These are phyloP conservation scores for Drosophila subsilvestris DNA, from an alignment of 2,888 invertebrate species.

Conservation along the genomic window DNA sequence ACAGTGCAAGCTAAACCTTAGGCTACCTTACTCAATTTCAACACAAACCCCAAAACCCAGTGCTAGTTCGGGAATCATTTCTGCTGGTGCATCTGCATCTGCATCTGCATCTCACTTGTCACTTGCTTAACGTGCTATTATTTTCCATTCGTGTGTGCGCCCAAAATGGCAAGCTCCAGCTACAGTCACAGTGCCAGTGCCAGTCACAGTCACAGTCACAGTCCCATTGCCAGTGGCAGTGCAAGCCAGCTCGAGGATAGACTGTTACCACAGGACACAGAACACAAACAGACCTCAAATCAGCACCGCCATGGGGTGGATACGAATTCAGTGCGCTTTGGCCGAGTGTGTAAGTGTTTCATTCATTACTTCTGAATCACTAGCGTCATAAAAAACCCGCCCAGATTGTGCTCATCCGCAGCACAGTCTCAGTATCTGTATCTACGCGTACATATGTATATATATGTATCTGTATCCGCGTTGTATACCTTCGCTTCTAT, in stretches of 20 bases:
- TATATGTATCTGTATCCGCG: too few species aligned
- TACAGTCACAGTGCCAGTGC: background rate
- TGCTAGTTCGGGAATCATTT: background rate
- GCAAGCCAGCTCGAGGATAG: background rate
- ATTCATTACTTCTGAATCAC: conserved; percentile 14
- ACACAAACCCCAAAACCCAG: background rate
- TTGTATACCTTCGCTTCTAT: background rate
- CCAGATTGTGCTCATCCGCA: background rate
- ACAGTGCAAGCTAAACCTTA: background rate
- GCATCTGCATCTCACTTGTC: background rate
- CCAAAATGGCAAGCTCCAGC: background rate
- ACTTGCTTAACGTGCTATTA: background rate
- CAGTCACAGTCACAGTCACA: background rate
- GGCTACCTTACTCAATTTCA: too few species aligned
- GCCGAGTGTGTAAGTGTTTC: conserved; percentile 18
- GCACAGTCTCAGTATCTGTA: conserved; percentile 14
- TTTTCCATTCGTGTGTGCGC: background rate
- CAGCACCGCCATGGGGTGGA: background rate
- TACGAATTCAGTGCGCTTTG: background rate
- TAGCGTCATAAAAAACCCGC: conserved; percentile 1
- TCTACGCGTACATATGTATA: background rate
- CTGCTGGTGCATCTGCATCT: background rate
- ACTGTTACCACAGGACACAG: background rate
- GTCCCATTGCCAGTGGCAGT: background rate
- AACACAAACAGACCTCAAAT: background rate